phyloP scores from a whole-genome alignment of 2,888 invertebrate genomes.

The Apantesis nais region DNA sequence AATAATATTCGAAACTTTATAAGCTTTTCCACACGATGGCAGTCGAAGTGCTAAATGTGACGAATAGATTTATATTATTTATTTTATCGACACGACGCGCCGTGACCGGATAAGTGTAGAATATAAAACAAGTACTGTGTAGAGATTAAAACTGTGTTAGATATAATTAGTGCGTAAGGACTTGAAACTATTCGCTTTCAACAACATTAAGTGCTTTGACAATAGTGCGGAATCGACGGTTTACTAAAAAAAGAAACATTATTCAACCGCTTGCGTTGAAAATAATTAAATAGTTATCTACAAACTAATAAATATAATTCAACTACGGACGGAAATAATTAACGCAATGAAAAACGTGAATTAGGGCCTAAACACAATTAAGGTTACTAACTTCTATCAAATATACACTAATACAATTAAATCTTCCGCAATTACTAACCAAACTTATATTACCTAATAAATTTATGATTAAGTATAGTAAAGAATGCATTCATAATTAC shows the following conservation, averaged over 20 bases:
- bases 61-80: conserved; percentile 43
- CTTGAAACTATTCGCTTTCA: conserved; percentile 17
- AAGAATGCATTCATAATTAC: not conserved
- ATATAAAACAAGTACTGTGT: conserved; percentile 42
- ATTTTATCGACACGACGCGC: conserved; percentile 45
- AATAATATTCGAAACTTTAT: not conserved
- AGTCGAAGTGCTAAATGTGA: conserved; percentile 43
- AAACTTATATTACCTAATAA: not conserved
- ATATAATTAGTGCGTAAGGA: conserved; percentile 40
- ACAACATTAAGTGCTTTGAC: conserved; percentile 24
- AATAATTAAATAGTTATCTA: not conserved
- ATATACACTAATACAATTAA: not conserved
- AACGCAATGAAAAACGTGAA: not conserved
- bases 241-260: not conserved
- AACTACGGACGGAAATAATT: not conserved
- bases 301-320: not conserved
- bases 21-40: conserved; percentile 17
- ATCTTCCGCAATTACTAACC: conserved; percentile 2
- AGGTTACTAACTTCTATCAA: not conserved
- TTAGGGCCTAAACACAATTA: not conserved
- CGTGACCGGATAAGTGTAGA: conserved; percentile 46
- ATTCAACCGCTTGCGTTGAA: not conserved
- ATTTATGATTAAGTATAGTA: not conserved
- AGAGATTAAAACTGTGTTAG: conserved; percentile 36
- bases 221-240: conserved; percentile 15